A percentile compares a stretch with the other conserved stretches of the same genome.
phyloP scores from a whole-genome alignment of 2,113 vertebrate species.

The Piprites chloris region DNA sequence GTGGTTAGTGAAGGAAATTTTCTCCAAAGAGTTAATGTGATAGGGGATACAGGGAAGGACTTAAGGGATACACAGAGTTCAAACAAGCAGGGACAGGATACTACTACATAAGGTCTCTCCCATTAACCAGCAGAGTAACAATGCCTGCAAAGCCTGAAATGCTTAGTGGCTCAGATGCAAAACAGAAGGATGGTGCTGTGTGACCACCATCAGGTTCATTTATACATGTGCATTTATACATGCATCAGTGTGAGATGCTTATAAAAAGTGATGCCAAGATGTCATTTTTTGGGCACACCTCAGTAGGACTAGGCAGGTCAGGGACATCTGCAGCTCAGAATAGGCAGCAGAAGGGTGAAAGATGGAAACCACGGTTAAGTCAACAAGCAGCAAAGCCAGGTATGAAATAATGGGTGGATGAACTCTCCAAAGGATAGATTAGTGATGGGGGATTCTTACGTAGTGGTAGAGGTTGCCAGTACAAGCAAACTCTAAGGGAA shows the following conservation, averaged over 20 bases:
- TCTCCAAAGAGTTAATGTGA: neutral
- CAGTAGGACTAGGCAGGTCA: neutral
- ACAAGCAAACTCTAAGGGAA: neutral
- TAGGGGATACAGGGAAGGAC: neutral
- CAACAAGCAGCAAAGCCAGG: neutral
- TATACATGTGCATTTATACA: neutral
- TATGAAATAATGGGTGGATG: neutral
- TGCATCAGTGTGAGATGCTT: neutral
- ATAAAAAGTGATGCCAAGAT: neutral
- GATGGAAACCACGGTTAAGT: neutral
- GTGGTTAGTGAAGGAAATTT: neutral
- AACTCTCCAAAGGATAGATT: neutral
- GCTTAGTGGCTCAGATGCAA: neutral
- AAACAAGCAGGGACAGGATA: neutral
- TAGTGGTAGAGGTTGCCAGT: neutral
- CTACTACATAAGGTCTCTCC: neutral
- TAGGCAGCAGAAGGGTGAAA: neutral
- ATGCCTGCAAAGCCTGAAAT: neutral
- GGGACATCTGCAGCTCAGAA: neutral
- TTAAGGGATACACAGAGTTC: neutral
- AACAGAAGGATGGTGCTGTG: neutral
- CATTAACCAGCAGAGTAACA: neutral
- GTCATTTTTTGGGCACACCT: neutral
- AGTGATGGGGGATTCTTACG: rapidly evolving
- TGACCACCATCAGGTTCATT: neutral